Evolutionary conservation across 2,888 invertebrate species (phyloP).

Genomic region (Proisotoma minuta): DNA sequence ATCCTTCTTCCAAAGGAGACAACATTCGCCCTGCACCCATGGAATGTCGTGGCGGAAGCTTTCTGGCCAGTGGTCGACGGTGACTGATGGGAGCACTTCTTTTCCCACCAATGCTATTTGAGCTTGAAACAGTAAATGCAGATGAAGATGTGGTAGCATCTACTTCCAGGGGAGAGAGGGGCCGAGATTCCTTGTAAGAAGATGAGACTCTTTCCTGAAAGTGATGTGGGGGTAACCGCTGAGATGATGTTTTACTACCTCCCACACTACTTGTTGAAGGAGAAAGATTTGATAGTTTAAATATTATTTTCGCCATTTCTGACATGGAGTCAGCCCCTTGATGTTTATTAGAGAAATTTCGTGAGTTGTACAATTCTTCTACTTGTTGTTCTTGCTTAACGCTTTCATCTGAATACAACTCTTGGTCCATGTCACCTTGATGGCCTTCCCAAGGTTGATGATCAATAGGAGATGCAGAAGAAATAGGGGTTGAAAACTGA

Average conservation of each 20-base stretch:
- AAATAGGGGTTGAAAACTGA: slow-evolving; percentile 28
- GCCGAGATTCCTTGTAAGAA: slow-evolving; percentile 23
- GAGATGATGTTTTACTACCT: neutral
- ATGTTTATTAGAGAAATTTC: no score
- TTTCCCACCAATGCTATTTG: slow-evolving; percentile 8
- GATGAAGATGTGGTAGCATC: neutral
- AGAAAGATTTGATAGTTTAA: slow-evolving; percentile 28
- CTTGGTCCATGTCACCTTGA: neutral
- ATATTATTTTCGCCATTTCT: slow-evolving; percentile 39
- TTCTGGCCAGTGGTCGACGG: slow-evolving; percentile 13
- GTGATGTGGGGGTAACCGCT: neutral
- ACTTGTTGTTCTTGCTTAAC: neutral
- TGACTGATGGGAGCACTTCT: slow-evolving; percentile 14
- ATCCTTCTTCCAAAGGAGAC: slow-evolving; percentile 29
- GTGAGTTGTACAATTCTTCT: neutral
- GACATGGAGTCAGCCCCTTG: slow-evolving; percentile 29
- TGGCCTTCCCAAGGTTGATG: neutral
- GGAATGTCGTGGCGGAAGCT: neutral
- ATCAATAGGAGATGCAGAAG: slow-evolving; percentile 17
- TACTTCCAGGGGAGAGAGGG: slow-evolving; percentile 30
- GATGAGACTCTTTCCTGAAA: slow-evolving; percentile 7
- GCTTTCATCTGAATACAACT: neutral
- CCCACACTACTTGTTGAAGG: slow-evolving; percentile 11
- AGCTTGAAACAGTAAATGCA: no score
- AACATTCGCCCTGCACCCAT: slow-evolving; percentile 17